Evolutionary conservation across 2,888 invertebrate genomes (phyloP), one percentile per base, ranked within the genome.

Genomic region (Ormyrus nitidulus): DNA sequence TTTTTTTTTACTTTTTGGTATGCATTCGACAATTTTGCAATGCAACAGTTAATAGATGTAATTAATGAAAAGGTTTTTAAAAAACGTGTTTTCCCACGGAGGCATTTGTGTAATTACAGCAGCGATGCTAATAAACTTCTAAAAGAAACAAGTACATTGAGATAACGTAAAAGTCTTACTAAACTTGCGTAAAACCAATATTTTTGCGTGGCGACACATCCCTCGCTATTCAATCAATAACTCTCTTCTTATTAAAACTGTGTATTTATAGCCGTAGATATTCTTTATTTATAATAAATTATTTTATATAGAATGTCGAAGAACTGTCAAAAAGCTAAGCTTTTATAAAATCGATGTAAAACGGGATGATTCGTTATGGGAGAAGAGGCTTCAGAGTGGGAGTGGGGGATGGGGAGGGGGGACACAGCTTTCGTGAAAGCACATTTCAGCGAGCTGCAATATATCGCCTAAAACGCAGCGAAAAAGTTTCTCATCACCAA

Each of bases 281-380:
- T 51, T 19, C n/a, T 58, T 65, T 54, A 46, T 69, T 62, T 49
- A 13, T 62, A 19, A 19, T 19, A 76, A 48, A 68, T 62, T 19
- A 76, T 68, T 56, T 77, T 59, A 72, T 19, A 19, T 66, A 72
- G 65, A 72, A 77, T 64, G 19, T 64, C 51, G 44, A 64, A 72
- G 69, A 74, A 64, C 48, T 65, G 6, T 65, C n/a, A 13, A 65
- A 79, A 65, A 70, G 79, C 69, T 75, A 75, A 75, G 70, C 65
- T 5, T 74, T 79, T 79, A 75, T 79, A 79, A 79, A 78, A 79
- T 70, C 66, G 74, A 75, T 75, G 70, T 65, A 70, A 75, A 79
- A 74, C n/a, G 34, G 70, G 54, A 49, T 71, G 76, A 68, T 10
- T 8, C 48, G 10, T 19, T 19, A 19, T 19, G 19, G 19, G 19